phyloP scores from a whole-genome alignment of 2,888 invertebrate species.

The Stenotaenia linearis region DNA sequence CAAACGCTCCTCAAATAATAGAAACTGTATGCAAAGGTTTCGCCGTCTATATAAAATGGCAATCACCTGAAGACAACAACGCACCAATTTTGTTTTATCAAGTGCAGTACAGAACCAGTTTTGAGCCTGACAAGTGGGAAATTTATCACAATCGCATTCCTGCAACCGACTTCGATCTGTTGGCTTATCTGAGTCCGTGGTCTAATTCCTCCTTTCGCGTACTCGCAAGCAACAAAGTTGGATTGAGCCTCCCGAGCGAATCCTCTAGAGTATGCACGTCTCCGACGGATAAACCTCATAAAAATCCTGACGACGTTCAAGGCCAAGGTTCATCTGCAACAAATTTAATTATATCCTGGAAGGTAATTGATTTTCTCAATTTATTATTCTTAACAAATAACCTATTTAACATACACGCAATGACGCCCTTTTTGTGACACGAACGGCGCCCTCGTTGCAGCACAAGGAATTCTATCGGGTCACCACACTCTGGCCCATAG shows the following conservation, averaged over 20 bases:
- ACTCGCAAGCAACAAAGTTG: slow-evolving; percentile 87
- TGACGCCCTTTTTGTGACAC: no score
- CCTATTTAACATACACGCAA: no score
- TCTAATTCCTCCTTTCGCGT: slow-evolving; percentile 94
- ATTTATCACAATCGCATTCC: slow-evolving; percentile 68
- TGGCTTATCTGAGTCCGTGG: slow-evolving; percentile 73
- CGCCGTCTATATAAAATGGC: slow-evolving; percentile 77
- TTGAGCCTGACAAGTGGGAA: slow-evolving; percentile 89
- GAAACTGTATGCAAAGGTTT: slow-evolving; percentile 63
- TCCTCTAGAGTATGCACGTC: slow-evolving; percentile 80
- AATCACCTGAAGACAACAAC: slow-evolving; percentile 87
- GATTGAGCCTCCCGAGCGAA: slow-evolving; percentile 75
- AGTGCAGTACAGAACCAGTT: slow-evolving; percentile 88
- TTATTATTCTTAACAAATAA: no score
- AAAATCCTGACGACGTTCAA: slow-evolving; percentile 88
- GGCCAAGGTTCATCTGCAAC: slow-evolving; percentile 81
- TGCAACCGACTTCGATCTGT: slow-evolving; percentile 55
- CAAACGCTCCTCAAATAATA: slow-evolving; percentile 71
- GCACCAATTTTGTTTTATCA: slow-evolving; percentile 85
- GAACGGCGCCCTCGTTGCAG: no score
- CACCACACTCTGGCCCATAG: no score
- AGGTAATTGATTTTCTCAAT: slow-evolving; percentile 55
- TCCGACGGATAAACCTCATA: slow-evolving; percentile 76
- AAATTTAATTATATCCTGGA: slow-evolving; percentile 91
- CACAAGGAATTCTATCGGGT: no score